These are phyloP conservation scores for Drosophila persimilis DNA, from an alignment of 1,140 invertebrate genomes.

Conservation along the genomic window DNA sequence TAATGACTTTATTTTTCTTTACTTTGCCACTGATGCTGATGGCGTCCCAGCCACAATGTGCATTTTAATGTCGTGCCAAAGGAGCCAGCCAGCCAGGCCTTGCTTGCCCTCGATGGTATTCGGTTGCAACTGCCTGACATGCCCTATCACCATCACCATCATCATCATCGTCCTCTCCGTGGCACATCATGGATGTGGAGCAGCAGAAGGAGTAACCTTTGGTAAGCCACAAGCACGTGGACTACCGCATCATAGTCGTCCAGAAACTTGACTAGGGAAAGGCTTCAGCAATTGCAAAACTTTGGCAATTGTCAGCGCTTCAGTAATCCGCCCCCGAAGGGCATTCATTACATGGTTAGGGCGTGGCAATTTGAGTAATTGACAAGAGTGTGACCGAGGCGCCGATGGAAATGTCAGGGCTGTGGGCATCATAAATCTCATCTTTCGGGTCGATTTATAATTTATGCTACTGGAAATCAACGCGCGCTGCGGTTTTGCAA, in stretches of 20 bases:
- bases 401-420: slow-evolving; percentile 55
- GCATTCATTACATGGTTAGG: slow-evolving; percentile 38
- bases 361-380: slow-evolving; percentile 42
- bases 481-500: slow-evolving; percentile 47
- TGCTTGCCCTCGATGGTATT: slow-evolving; percentile 20
- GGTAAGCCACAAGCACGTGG: slow-evolving; percentile 33
- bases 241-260: not conserved
- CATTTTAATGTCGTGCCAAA: slow-evolving; percentile 76
- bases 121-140: slow-evolving; percentile 32
- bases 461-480: slow-evolving; percentile 65
- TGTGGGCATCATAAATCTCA: slow-evolving; percentile 49
- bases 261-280: slow-evolving; percentile 9
- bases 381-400: slow-evolving; percentile 22
- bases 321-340: slow-evolving; percentile 31
- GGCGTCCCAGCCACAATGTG: slow-evolving; percentile 58
- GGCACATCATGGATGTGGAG: not conserved
- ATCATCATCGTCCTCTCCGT: not conserved
- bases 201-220: slow-evolving; percentile 31
- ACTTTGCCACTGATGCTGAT: slow-evolving; percentile 55
- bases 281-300: slow-evolving; percentile 28
- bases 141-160: slow-evolving; percentile 19
- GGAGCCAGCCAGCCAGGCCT: slow-evolving; percentile 31
- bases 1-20: slow-evolving; percentile 80
- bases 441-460: slow-evolving; percentile 53
- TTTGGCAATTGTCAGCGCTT: slow-evolving; percentile 37